Evolutionary conservation across 2,888 invertebrate species (phyloP), one percentile per base, ranked within the genome.

Genomic region (Pheosia tremula): DNA sequence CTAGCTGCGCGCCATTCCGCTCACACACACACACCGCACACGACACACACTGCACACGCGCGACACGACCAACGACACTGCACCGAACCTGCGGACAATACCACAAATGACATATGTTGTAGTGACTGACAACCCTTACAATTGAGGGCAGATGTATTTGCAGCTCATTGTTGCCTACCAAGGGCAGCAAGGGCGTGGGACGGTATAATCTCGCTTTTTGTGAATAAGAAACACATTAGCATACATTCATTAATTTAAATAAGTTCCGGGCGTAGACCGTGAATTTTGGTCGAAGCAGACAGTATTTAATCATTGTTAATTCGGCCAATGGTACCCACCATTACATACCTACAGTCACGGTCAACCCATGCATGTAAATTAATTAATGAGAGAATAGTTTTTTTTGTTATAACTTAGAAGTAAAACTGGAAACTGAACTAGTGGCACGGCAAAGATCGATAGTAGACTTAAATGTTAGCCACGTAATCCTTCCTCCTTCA

Each of bases 1-100:
- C 88, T 93, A 92, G 88, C 92, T 91, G 73, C 86, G 84, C 81
- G 85, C 85, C 89, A 86, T 85, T 57, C 68, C 71, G 81, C 78
- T 69, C 81, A 80, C 75, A 67, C 67, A 77, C 73, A 76, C 78
- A 79, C 84, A 77, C 82, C 80, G 79, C 79, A 80, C 87, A 81
- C 83, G 69, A 69, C 82, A 82, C 82, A 72, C 74, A 85, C 84
- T 79, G 69, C 80, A 78, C 79, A 78, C 77, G 75, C 69, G 64
- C 75, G 69, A 45, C 56, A 56, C 56, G 45, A 68, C 71, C 74
- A 78, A 82, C 78, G 77, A 76, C 83, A 84, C 85, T 80, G 76
- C 81, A 82, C 82, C 78, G 77, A 75, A 84, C 81, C 86, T 85
- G 85, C 43, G 52, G 66, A 78, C 78, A 82, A 81, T 11, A 55